Base-by-base conservation (phyloP, 2,888 invertebrate species). In the Laspeyria flexula region DNA sequence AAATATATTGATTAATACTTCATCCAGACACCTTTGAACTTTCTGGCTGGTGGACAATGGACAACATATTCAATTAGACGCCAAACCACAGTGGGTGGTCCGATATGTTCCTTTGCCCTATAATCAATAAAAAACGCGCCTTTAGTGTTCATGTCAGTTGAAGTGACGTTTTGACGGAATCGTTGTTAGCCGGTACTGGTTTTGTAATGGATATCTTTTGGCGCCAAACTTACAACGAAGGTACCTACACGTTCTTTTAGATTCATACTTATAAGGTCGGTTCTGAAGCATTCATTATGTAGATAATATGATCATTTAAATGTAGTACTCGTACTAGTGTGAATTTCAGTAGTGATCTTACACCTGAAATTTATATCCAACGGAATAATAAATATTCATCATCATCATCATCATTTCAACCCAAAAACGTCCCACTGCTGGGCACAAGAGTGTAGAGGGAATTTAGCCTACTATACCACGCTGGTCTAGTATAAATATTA, bases 1-100 rank as follows among this genome's bases (percentile, higher is more conserved):
- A 46, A 49, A 38, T 10, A 33, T 35, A 56, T 68, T 84, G 83
- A 86, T 86, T 82, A 81, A 83, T 82, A 77, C 79, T 73, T 79
- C 79, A 83, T 83, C 76, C 71, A 52, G 30, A 50, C 69, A 85
- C 81, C 83, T 88, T 71, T 89, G 84, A 89, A 79, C 86, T 83
- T 74, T 71, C 67, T 73, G 74, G 60, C 67, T 60, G 59, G 64
- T 80, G 77, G 74, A 86, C 85, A 85, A 86, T 81, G 65, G 73
- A 59, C 65, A 67, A 60, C 73, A 70, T 66, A 77, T 77, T 83
- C 84, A 86, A 86, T 90, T 85, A 85, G 70, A 59, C 49, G 69
- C 60, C 70, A 64, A 59, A 57, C 64, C 75, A 57, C 75, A 55
- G 71, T 76, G 85, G 90, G 90, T 79, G 89, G 90, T 84, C 88